Percentiles rank a stretch among this genome's conserved stretches.
phyloP scores from a whole-genome alignment of 2,888 invertebrate species.

The Onchidella celtica region DNA sequence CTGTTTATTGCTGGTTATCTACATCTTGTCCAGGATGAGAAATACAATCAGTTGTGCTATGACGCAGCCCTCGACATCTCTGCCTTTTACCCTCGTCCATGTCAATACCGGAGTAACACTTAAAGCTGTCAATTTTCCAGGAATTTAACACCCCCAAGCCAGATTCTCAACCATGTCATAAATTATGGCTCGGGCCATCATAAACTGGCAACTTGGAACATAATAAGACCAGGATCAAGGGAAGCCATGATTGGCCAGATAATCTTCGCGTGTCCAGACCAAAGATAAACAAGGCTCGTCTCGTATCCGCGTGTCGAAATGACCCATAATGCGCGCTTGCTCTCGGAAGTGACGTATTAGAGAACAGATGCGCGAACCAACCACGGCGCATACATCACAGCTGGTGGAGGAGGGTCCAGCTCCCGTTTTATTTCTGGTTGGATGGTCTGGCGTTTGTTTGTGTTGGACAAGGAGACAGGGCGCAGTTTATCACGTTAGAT shows the following conservation, averaged over 20 bases:
- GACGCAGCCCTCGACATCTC: too few relatives aligned
- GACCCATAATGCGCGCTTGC: background rate
- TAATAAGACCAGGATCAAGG: conserved; percentile 8
- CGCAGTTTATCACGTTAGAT: too few relatives aligned
- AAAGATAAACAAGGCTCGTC: background rate
- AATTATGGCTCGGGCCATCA: background rate
- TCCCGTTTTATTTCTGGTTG: background rate
- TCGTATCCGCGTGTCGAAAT: background rate
- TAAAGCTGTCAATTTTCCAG: background rate
- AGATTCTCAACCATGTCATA: background rate
- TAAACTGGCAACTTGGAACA: background rate
- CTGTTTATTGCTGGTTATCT: too few relatives aligned
- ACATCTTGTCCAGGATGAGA: too few relatives aligned
- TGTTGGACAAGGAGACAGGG: too few relatives aligned
- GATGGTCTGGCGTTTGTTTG: too few relatives aligned
- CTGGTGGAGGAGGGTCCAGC: background rate
- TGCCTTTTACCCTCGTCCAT: too few relatives aligned
- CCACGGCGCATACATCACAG: background rate
- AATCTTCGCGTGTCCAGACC: conserved; percentile 14
- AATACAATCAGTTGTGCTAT: too few relatives aligned
- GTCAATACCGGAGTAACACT: background rate
- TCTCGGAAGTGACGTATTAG: conserved; percentile 13
- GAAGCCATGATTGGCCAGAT: background rate
- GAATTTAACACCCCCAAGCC: background rate
- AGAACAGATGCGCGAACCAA: conserved; percentile 18